A percentile compares a stretch with the other conserved stretches of the same genome.
Conservation (phyloP, 2,888 invertebrate genomes). For the Leucophora obtusa region DNA sequence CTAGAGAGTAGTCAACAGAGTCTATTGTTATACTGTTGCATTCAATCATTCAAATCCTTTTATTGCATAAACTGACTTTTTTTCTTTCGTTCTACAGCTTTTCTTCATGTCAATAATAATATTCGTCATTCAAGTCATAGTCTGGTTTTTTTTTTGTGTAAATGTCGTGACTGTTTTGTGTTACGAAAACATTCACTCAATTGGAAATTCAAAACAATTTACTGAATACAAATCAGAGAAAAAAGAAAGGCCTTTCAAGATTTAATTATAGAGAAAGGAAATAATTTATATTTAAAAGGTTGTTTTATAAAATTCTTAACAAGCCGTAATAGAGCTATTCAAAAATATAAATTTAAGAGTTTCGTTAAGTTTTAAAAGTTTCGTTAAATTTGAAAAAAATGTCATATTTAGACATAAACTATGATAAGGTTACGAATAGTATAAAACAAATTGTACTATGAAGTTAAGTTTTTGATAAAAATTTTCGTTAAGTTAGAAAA, state of each 20-base stretch:
- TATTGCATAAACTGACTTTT: slow-evolving; percentile 48
- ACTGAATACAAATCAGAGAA: background rate
- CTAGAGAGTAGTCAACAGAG: background rate
- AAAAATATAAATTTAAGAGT: background rate
- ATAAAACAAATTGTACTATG: too few species aligned
- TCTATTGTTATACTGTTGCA: slow-evolving; percentile 59
- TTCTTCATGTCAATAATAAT: slow-evolving; percentile 44
- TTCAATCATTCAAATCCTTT: slow-evolving; percentile 63
- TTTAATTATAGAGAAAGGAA: slow-evolving; percentile 52
- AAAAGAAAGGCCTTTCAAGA: background rate
- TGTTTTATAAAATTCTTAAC: background rate
- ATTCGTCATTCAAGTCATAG: slow-evolving; percentile 51
- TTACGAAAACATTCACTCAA: slow-evolving; percentile 5
- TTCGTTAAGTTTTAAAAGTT: slow-evolving; percentile 1
- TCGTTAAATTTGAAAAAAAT: background rate
- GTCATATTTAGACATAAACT: background rate
- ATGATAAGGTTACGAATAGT: background rate
- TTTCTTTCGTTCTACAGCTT: background rate
- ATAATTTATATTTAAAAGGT: slow-evolving; percentile 32
- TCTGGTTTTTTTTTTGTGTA: slow-evolving; percentile 19
- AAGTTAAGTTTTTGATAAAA: background rate
- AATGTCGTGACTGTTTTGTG: slow-evolving; percentile 46
- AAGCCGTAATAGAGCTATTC: background rate
- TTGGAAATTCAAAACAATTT: background rate
- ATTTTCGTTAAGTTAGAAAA: slow-evolving; percentile 1